phyloP scores from a whole-genome alignment of 2,888 invertebrate species.

The Meteorus colon region DNA sequence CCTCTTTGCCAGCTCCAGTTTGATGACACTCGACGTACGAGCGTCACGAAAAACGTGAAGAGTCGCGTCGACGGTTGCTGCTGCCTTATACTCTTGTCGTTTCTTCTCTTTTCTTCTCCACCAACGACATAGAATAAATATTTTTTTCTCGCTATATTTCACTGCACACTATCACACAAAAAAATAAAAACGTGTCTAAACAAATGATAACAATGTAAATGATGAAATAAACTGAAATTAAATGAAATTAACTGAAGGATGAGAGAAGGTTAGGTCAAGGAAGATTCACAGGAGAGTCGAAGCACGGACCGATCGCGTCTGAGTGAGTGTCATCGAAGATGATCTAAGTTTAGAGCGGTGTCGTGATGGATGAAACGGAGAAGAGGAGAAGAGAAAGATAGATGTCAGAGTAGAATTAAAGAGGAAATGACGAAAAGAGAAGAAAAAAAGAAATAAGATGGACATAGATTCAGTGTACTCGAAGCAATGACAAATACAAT shows the following conservation, averaged over 20 bases:
- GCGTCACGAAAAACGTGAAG: slow-evolving; percentile 36
- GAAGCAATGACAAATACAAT: slow-evolving; percentile 48
- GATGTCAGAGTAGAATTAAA: slow-evolving; percentile 21
- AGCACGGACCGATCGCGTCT: slow-evolving; percentile 45
- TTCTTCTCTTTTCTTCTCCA: slow-evolving; percentile 14
- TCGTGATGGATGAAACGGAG: slow-evolving; percentile 30
- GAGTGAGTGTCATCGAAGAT: slow-evolving; percentile 50
- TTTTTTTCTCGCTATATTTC: slow-evolving; percentile 2
- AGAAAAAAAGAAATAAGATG: slow-evolving; percentile 27
- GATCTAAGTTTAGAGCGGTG: slow-evolving; percentile 50
- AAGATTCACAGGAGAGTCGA: slow-evolving; percentile 40
- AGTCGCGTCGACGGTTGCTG: not conserved
- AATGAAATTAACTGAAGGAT: slow-evolving; percentile 30
- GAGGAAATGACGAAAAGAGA: slow-evolving; percentile 19
- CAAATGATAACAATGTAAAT: slow-evolving; percentile 18
- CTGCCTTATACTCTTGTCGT: slow-evolving; percentile 18
- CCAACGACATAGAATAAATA: slow-evolving; percentile 36
- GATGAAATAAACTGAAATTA: slow-evolving; percentile 21
- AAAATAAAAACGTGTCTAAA: not conserved
- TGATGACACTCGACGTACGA: slow-evolving; percentile 56
- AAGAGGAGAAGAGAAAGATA: not conserved
- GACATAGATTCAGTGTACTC: slow-evolving; percentile 38
- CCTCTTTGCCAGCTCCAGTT: slow-evolving; percentile 69
- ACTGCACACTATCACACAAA: slow-evolving; percentile 19
- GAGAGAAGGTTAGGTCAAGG: slow-evolving; percentile 29